Percentiles rank a stretch among this genome's conserved stretches.
Conservation (phyloP, 2,113 vertebrate species). For the Oryzias curvinotus region DNA sequence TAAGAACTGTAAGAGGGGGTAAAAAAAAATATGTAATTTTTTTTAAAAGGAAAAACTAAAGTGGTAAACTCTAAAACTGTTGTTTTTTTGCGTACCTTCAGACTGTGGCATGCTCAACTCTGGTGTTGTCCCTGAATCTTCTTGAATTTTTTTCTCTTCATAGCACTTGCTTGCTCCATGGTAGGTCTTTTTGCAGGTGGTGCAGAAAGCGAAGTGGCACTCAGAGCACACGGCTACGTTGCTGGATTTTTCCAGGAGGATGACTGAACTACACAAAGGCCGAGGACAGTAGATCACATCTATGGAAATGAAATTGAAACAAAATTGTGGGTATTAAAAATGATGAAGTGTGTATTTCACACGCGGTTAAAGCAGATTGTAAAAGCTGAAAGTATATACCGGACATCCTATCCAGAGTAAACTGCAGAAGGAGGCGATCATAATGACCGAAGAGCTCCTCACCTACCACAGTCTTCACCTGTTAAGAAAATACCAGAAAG, state of each 20-base stretch:
- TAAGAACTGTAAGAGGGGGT: no score
- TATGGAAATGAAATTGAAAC: background rate
- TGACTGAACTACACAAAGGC: constrained; percentile 74
- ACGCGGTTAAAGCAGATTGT: background rate
- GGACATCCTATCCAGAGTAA: constrained; percentile 85
- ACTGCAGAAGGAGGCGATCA: constrained; percentile 88
- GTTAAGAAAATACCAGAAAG: background rate
- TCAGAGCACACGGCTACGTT: constrained; percentile 81
- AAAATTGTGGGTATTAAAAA: background rate
- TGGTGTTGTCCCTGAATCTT: background rate
- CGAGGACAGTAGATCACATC: constrained; percentile 88
- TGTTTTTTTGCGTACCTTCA: background rate
- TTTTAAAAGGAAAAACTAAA: background rate
- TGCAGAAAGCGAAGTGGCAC: constrained; percentile 88
- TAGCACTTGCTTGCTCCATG: constrained; percentile 82
- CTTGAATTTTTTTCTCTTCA: background rate
- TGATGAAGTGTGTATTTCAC: background rate
- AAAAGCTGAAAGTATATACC: constrained; percentile 47
- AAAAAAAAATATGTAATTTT: background rate
- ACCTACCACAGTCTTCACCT: constrained; percentile 86
- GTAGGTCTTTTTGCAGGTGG: constrained; percentile 81
- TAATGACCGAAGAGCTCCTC: constrained; percentile 87
- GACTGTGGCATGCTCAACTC: background rate
- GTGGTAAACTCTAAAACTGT: background rate
- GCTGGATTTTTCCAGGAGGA: constrained; percentile 81